These are phyloP conservation scores for Chelonus insularis DNA, from an alignment of 1,140 invertebrate genomes.

Conservation along the genomic window DNA sequence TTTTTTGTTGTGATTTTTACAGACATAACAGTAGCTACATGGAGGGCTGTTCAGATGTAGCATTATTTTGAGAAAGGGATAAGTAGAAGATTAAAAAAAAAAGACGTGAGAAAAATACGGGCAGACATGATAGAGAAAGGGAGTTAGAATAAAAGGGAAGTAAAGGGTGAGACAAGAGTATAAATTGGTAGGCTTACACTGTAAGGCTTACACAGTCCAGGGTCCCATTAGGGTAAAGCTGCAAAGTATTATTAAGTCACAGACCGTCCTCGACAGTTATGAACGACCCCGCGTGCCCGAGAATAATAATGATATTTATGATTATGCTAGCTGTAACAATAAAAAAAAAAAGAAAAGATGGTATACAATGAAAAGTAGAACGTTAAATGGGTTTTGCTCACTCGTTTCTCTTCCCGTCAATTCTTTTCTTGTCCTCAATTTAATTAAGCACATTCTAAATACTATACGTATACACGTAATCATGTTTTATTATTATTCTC, in stretches of 20 bases:
- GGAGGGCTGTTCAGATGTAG: no score
- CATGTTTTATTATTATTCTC: no score
- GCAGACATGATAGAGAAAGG: neutral
- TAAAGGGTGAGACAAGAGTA: neutral
- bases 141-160: neutral
- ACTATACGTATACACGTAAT: no score
- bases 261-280: constrained; percentile 44
- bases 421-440: constrained; percentile 20
- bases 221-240: constrained; percentile 50
- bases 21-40: no score
- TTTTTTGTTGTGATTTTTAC: no score
- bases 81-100: no score
- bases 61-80: no score
- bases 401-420: neutral
- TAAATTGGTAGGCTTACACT: constrained; percentile 48
- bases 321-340: constrained; percentile 12
- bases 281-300: constrained; percentile 43
- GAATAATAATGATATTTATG: constrained; percentile 47
- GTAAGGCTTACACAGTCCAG: constrained; percentile 47
- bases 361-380: constrained; percentile 4
- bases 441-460: constrained; percentile 17
- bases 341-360: constrained; percentile 14
- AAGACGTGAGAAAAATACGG: neutral
- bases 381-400: constrained; percentile 2
- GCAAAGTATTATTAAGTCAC: constrained; percentile 52